Evolutionary conservation across 2,888 invertebrate species (phyloP), one percentile per base, ranked within the genome.

Genomic region (Agrochola lychnidis): DNA sequence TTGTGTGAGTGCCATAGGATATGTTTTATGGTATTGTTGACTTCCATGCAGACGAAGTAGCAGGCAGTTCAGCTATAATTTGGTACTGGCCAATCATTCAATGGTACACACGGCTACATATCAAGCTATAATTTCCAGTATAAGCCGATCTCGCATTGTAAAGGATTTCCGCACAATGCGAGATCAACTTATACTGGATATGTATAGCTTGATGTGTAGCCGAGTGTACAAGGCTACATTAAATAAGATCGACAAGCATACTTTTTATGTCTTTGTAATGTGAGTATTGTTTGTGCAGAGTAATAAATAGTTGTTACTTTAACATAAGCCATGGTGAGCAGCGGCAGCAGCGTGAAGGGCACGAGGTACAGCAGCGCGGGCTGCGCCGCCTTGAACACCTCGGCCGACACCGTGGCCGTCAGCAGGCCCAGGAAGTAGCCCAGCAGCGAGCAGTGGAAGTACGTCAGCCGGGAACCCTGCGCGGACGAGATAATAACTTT

Each of bases 341-440:
- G 97, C 88, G 99, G 99, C 96, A 99, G 97, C 93, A 99, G 97
- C 92, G 99, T 99, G 96, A 99, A 99, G 92, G 99, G 99, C 94
- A 99, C 99, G 92, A 99, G 98, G 97, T 99, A 99, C 79, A 99
- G 97, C 90, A 99, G 97, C 88, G 99, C 99, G 83, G 99, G 99
- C 96, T 99, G 99, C 85, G 99, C 99, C 89, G 99, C 99, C 97
- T 99, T 99, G 97, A 99, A 99, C 93, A 99, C 98, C 97, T 99
- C 99, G 68, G 99, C 99, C 89, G 99, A 99, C 87, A 99, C 99
- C 61, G 99, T 99, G 83, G 99, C 99, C 91, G 99, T 99, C 95
- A 99, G 97, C 94, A 99, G 97, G 90, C 99, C 99, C 94, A 99
- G 97, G 97, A 99, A 99, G 97, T 99, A 99, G 92, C 99, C 99